Base-by-base conservation (phyloP, 1,140 invertebrate species). In the Scylla paramamosain region DNA sequence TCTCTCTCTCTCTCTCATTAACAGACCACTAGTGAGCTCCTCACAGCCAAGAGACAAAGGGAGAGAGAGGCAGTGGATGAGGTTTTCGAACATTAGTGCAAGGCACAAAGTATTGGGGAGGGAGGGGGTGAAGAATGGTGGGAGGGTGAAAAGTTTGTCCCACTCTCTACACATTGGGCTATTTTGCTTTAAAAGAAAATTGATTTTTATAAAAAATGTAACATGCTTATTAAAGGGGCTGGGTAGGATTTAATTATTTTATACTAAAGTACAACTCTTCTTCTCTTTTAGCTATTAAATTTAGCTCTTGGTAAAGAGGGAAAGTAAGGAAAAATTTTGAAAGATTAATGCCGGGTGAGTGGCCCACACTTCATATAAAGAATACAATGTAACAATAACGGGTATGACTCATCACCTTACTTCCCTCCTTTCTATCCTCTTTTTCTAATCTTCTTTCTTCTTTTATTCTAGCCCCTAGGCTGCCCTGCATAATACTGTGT, bases 21-120 rank as follows among this genome's bases (percentile, higher is more conserved):
- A n/a, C n/a, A n/a, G n/a, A n/a, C n/a, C n/a, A n/a, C n/a, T n/a
- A n/a, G n/a, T n/a, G n/a, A n/a, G n/a, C n/a, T n/a, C n/a, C n/a
- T n/a, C n/a, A n/a, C n/a, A n/a, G n/a, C n/a, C n/a, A n/a, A 90
- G 88, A 90, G 88, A 90, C 31, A 90, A 28, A 90, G 88, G 48
- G 88, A 90, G 88, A 90, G 88, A 90, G 39, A 90, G 88, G 48
- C 31, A 87, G 84, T 12, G 84, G 84, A 87, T 16, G 29, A 29
- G n/a, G n/a, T n/a, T n/a, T n/a, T n/a, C n/a, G n/a, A n/a, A n/a
- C n/a, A n/a, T n/a, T n/a, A n/a, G n/a, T n/a, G n/a, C n/a, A n/a
- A 14, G 84, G 29, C 10, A 28, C 16, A 10, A 8, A 87, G 28
- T 10, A 28, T 25, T 14, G 84, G 31, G 31, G 84, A 25, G 84